phyloP scores from a whole-genome alignment of 2,888 invertebrate species.

The Drosophila mercatorum region DNA sequence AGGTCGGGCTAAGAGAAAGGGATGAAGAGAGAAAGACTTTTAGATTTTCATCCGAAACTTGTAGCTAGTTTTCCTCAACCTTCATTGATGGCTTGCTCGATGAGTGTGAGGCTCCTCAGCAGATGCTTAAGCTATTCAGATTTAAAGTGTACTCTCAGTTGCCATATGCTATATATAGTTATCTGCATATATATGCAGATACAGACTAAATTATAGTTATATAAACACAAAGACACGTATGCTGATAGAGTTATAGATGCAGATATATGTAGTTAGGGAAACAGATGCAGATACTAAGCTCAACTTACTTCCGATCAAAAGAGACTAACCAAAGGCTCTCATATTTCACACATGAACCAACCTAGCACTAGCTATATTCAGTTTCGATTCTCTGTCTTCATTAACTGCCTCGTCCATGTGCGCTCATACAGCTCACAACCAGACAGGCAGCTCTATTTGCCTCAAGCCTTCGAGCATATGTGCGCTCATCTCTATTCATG shows the following conservation, averaged over 20 bases:
- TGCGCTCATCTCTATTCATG: conserved; percentile 24
- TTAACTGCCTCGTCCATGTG: background rate
- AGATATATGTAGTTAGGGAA: background rate
- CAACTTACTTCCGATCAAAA: background rate
- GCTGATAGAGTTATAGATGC: background rate
- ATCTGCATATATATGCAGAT: too few species aligned
- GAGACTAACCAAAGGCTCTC: background rate
- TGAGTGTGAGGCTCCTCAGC: too few species aligned
- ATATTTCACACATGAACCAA: background rate
- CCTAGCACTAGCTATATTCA: background rate
- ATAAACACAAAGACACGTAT: too few species aligned
- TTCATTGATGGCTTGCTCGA: too few species aligned
- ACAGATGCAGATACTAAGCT: background rate
- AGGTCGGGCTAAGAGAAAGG: too few species aligned
- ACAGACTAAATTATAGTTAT: too few species aligned
- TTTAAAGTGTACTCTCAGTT: too few species aligned
- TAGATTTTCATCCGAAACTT: too few species aligned
- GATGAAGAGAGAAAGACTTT: too few species aligned
- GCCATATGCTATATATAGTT: too few species aligned
- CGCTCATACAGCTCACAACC: background rate
- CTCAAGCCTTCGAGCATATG: background rate
- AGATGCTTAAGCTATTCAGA: too few species aligned
- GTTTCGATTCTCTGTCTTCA: background rate
- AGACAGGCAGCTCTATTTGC: background rate
- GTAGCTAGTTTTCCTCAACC: too few species aligned